Conservation (phyloP, 2,113 vertebrate genomes). For the Myocastor coypus region DNA sequence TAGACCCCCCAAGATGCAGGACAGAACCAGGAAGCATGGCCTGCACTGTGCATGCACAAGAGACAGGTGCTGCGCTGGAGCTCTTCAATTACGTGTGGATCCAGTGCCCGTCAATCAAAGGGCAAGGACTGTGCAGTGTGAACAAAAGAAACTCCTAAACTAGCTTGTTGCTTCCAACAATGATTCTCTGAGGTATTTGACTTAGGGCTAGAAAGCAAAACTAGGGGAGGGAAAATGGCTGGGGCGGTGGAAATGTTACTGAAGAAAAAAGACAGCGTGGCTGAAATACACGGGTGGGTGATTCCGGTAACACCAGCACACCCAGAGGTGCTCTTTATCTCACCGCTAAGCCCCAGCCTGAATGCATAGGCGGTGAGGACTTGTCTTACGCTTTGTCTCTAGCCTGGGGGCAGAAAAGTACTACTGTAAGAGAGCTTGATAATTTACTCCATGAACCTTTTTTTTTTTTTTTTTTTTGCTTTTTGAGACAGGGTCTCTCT, state of each 20-base stretch:
- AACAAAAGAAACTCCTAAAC: background rate
- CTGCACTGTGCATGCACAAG: background rate
- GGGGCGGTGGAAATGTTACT: background rate
- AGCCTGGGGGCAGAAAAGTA: background rate
- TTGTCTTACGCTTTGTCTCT: background rate
- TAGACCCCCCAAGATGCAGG: background rate
- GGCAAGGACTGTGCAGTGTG: background rate
- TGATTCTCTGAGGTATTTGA: background rate
- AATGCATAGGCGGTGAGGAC: background rate
- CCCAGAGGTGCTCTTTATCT: background rate
- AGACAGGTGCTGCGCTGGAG: background rate
- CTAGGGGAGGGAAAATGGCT: background rate
- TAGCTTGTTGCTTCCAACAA: background rate
- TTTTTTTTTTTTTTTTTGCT: too few relatives aligned
- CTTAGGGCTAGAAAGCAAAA: constrained; percentile 8
- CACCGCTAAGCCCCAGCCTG: background rate
- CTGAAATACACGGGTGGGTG: background rate
- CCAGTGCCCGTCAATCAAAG: background rate
- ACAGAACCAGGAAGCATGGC: background rate
- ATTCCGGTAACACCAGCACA: background rate
- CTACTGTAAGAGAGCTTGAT: background rate
- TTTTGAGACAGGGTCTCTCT: too few relatives aligned
- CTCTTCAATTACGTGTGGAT: background rate
- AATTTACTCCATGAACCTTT: too few relatives aligned
- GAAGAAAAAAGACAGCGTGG: background rate